Conservation (phyloP, 1,140 invertebrate genomes). For the Paralvinella palmiformis region DNA sequence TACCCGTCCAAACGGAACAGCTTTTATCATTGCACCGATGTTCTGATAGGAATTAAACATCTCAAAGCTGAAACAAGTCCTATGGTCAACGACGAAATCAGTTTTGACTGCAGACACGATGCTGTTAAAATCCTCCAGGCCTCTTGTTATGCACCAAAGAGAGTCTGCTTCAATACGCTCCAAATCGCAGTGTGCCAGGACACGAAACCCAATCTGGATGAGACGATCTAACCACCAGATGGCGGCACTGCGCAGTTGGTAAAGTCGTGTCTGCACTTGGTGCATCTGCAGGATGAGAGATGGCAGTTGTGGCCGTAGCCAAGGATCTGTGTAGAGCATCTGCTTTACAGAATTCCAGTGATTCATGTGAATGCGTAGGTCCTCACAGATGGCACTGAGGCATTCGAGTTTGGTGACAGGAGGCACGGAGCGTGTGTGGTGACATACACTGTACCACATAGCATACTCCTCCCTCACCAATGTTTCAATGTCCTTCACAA, state of each 20-base stretch:
- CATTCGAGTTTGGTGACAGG: conserved; percentile 41
- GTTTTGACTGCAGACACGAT: conserved; percentile 25
- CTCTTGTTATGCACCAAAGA: conserved; percentile 44
- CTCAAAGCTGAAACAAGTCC: too few relatives aligned
- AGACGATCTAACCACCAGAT: conserved; percentile 45
- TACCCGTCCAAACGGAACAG: conserved; percentile 40
- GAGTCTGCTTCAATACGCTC: conserved; percentile 36
- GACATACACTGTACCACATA: conserved; percentile 37
- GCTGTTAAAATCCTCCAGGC: conserved; percentile 47
- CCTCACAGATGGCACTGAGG: conserved; percentile 44
- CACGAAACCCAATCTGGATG: conserved; percentile 42
- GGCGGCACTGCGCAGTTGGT: conserved; percentile 29
- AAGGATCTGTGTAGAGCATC: conserved; percentile 36
- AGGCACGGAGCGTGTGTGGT: conserved; percentile 30
- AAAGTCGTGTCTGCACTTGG: conserved; percentile 28
- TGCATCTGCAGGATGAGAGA: conserved; percentile 26
- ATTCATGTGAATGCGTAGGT: conserved; percentile 40
- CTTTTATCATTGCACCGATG: conserved; percentile 25
- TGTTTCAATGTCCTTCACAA: conserved; percentile 38
- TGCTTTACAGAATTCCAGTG: conserved; percentile 48
- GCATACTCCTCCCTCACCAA: conserved; percentile 34
- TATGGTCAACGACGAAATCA: too few relatives aligned
- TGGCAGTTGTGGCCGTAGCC: conserved; percentile 34
- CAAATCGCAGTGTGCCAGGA: conserved; percentile 44
- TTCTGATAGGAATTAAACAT: conserved; percentile 6